Conservation (phyloP, 2,888 invertebrate species). For the Aporophyla lueneburgensis region DNA sequence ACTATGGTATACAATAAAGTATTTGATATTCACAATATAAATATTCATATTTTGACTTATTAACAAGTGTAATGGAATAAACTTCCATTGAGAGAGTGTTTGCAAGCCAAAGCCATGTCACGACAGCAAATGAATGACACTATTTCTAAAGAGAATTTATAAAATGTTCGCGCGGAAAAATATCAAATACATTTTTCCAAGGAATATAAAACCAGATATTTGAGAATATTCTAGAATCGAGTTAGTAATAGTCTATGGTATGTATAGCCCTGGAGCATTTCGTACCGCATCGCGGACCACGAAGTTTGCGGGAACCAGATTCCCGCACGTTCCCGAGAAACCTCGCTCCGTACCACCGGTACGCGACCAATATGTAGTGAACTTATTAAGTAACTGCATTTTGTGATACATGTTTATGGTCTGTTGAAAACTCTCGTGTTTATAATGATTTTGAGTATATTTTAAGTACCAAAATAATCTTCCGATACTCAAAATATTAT, state of each 20-base stretch:
- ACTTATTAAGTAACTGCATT: neutral
- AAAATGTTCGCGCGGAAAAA: neutral
- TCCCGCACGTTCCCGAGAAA: neutral
- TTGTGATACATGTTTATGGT: neutral
- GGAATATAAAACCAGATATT: neutral
- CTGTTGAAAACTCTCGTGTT: neutral
- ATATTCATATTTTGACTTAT: conserved; percentile 6
- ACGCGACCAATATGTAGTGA: neutral
- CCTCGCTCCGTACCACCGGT: neutral
- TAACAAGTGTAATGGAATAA: neutral
- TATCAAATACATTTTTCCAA: neutral
- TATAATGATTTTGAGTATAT: neutral
- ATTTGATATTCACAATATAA: conserved; percentile 6
- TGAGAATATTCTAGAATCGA: neutral
- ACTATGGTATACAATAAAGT: neutral
- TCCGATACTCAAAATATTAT: neutral
- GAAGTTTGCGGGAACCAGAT: neutral
- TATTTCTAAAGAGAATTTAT: neutral
- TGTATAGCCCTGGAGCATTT: neutral
- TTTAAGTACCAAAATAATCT: neutral
- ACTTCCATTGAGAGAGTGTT: neutral
- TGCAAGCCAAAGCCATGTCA: neutral
- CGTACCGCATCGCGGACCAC: neutral
- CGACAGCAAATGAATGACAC: neutral
- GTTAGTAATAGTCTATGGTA: neutral